phyloP scores from a whole-genome alignment of 2,797 vertebrate genomes.

The Kryptopterus vitreolus region DNA sequence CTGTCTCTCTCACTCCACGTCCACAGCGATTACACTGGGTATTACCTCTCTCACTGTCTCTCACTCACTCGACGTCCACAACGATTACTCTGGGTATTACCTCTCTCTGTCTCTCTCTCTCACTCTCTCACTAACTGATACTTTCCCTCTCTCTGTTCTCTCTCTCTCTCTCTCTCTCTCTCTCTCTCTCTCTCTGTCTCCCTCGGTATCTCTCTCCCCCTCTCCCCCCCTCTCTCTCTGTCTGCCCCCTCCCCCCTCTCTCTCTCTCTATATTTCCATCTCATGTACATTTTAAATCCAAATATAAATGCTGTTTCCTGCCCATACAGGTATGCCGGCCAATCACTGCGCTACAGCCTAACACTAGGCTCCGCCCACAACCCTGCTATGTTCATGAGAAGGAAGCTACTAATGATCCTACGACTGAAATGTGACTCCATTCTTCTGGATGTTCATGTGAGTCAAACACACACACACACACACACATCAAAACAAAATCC shows the following conservation, averaged over 20 bases:
- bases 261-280: background rate
- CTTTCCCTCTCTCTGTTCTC: too few relatives aligned
- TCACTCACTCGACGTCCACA: too few relatives aligned
- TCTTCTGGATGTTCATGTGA: conserved; percentile 87
- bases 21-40: too few relatives aligned
- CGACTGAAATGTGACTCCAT: conserved; percentile 83
- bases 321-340: conserved; percentile 77
- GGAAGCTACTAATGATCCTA: conserved; percentile 81
- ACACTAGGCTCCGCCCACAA: conserved; percentile 72
- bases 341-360: conserved; percentile 86
- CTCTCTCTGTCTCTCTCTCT: too few relatives aligned
- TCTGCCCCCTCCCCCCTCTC: background rate
- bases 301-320: background rate
- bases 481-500: too few relatives aligned
- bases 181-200: background rate
- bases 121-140: too few relatives aligned
- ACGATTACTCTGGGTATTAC: too few relatives aligned
- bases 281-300: background rate
- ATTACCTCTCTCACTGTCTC: too few relatives aligned
- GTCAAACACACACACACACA: background rate
- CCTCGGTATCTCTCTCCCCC: background rate
- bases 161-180: background rate
- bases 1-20: too few relatives aligned
- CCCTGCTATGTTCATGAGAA: conserved; percentile 79
- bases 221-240: background rate